Evolutionary conservation across 2,888 invertebrate species (phyloP).

Genomic region (Acanthococcus lagerstroemiae): DNA sequence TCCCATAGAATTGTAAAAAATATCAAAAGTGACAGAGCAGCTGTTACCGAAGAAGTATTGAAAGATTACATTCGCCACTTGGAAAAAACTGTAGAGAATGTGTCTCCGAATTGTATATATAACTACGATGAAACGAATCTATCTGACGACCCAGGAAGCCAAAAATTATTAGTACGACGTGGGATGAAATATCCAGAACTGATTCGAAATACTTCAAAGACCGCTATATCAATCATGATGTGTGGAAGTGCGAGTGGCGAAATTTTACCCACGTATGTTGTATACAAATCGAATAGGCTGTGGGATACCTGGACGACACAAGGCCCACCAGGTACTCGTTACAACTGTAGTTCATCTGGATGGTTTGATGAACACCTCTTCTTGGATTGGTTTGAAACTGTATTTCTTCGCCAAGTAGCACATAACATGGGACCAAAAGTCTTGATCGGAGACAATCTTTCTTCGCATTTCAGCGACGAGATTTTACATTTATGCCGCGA

Average conservation of each 20-base stretch:
- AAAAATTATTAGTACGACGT: neutral
- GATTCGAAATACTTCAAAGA: neutral
- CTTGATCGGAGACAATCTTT: neutral
- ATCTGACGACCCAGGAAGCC: neutral
- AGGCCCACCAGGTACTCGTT: neutral
- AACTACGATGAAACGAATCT: neutral
- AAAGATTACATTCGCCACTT: neutral
- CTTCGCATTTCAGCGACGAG: neutral
- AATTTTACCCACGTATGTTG: neutral
- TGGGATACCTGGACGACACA: neutral
- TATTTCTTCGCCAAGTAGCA: neutral
- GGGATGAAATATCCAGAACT: neutral
- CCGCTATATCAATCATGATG: neutral
- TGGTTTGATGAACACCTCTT: neutral
- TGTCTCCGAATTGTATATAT: neutral
- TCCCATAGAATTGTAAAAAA: neutral
- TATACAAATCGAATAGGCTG: neutral
- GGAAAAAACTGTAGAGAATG: neutral
- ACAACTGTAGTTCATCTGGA: neutral
- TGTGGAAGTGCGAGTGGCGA: neutral
- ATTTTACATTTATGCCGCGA: neutral
- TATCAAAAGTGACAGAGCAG: neutral
- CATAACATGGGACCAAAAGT: neutral
- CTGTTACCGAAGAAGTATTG: neutral
- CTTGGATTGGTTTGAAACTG: neutral